phyloP scores from a whole-genome alignment of 1,140 invertebrate species.

The Drosophila micromelanica region DNA sequence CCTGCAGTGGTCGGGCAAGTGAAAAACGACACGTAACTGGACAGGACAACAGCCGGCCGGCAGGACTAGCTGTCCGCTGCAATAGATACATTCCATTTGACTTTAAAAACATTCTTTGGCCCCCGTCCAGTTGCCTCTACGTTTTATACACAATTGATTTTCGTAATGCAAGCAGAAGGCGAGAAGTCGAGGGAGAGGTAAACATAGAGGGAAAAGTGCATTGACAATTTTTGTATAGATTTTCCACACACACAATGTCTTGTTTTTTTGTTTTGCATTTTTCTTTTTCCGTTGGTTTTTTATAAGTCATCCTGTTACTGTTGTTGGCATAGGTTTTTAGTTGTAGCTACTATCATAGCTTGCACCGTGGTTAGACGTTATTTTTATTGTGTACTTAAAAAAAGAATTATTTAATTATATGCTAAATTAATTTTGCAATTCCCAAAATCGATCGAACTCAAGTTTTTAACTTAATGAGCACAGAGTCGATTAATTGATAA shows the following conservation, averaged over 20 bases:
- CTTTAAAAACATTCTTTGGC: slow-evolving; percentile 7
- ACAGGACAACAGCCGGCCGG: neutral
- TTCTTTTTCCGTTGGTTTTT: slow-evolving; percentile 7
- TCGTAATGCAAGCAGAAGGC: slow-evolving; percentile 39
- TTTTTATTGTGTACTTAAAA: neutral
- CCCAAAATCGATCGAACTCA: too few species aligned
- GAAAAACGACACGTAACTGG: slow-evolving; percentile 75
- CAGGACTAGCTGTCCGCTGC: slow-evolving; percentile 1
- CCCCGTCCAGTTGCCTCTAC: slow-evolving; percentile 40
- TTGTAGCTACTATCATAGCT: slow-evolving; percentile 27
- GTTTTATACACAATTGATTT: slow-evolving; percentile 75
- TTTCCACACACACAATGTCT: slow-evolving; percentile 37
- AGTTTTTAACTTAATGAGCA: too few species aligned
- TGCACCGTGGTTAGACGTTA: slow-evolving; percentile 24
- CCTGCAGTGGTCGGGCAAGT: slow-evolving; percentile 71
- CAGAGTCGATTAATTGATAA: too few species aligned
- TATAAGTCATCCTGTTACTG: slow-evolving; percentile 56
- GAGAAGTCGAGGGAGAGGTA: neutral
- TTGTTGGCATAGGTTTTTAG: slow-evolving; percentile 10
- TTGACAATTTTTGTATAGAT: slow-evolving; percentile 57
- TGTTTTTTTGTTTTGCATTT: slow-evolving; percentile 10
- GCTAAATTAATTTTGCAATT: too few species aligned
- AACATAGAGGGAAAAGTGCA: slow-evolving; percentile 5
- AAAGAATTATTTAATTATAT: too few species aligned
- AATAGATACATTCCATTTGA: slow-evolving; percentile 42